Evolutionary conservation across 2,113 vertebrate genomes (phyloP).

Genomic region (Tetrax tetrax): DNA sequence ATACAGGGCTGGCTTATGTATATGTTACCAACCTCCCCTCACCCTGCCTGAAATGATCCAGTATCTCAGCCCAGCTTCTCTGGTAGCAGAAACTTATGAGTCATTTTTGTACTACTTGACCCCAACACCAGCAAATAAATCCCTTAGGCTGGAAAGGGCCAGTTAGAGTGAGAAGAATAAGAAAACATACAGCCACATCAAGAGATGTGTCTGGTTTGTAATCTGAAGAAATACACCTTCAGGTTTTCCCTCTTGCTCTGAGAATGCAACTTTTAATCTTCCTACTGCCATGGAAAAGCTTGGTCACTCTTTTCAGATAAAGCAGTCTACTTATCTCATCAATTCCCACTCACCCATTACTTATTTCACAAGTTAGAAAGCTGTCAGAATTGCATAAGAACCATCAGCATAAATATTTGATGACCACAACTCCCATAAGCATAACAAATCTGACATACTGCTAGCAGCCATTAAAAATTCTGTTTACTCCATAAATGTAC

Average conservation of each 20-base stretch:
- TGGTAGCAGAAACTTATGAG: background rate
- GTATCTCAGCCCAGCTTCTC: background rate
- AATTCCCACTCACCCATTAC: slow-evolving; percentile 41
- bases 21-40: background rate
- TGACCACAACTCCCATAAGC: slow-evolving; percentile 51
- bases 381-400: slow-evolving; percentile 56
- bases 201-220: background rate
- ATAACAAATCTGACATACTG: slow-evolving; percentile 50
- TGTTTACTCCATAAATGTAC: slow-evolving; percentile 64
- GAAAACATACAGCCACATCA: background rate
- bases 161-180: background rate
- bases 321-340: slow-evolving; percentile 34
- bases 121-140: background rate
- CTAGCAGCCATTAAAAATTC: slow-evolving; percentile 62
- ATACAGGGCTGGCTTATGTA: background rate
- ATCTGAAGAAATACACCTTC: background rate
- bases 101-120: background rate
- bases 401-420: slow-evolving; percentile 66
- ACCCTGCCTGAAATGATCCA: background rate
- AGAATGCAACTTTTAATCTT: background rate
- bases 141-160: background rate
- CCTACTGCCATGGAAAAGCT: background rate
- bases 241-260: background rate
- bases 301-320: slow-evolving; percentile 45
- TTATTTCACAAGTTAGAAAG: slow-evolving; percentile 58